phyloP scores from a whole-genome alignment of 2,888 invertebrate species.

The Dichetophora obliterata region DNA sequence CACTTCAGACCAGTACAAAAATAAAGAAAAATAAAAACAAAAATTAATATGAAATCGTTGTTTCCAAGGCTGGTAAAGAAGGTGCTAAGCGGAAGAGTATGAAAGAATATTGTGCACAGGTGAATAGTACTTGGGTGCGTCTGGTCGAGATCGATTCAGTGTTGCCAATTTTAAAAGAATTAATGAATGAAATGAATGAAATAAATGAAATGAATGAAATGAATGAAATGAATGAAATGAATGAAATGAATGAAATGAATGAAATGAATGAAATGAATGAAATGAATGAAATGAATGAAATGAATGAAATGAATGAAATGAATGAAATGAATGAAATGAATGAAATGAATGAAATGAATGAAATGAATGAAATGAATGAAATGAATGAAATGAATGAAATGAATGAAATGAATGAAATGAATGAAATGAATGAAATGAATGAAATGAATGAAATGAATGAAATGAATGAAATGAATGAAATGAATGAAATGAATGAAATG shows the following conservation, averaged over 20 bases:
- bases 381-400: too few relatives aligned
- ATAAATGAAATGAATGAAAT: background rate
- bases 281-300: too few relatives aligned
- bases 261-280: too few relatives aligned
- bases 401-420: too few relatives aligned
- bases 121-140: constrained; percentile 25
- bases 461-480: too few relatives aligned
- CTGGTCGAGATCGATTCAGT: background rate
- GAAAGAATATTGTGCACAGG: constrained; percentile 8
- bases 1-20: background rate
- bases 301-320: too few relatives aligned
- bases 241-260: background rate
- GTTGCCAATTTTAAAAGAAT: background rate
- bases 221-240: background rate
- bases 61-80: background rate
- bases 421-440: too few relatives aligned
- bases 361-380: too few relatives aligned
- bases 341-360: too few relatives aligned
- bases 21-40: background rate
- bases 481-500: too few relatives aligned
- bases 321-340: too few relatives aligned
- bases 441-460: too few relatives aligned
- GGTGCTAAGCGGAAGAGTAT: background rate
- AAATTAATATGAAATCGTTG: constrained; percentile 12
- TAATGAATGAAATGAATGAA: background rate